phyloP scores from a whole-genome alignment of 2,797 vertebrate species.

The Zalophus californianus region DNA sequence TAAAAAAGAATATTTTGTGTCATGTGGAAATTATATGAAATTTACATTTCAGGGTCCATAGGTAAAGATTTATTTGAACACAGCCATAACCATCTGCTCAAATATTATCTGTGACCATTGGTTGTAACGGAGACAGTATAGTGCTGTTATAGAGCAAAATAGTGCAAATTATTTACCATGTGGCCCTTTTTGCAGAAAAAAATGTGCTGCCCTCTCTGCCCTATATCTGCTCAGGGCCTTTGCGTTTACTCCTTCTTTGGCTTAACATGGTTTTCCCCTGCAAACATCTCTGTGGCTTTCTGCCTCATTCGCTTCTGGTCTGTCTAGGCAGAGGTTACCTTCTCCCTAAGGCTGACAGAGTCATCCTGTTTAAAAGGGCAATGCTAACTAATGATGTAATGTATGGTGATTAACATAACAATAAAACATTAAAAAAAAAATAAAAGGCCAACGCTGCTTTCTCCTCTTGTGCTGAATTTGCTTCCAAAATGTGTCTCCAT shows the following conservation, averaged over 20 bases:
- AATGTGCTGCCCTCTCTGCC: neutral
- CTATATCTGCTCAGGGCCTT: neutral
- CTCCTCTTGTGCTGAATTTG: neutral
- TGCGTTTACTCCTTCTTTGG: neutral
- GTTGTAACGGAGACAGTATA: neutral
- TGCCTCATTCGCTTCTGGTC: neutral
- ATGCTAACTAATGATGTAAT: too few species aligned
- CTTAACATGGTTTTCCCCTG: neutral
- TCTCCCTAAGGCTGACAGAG: neutral
- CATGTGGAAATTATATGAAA: neutral
- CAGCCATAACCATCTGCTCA: neutral
- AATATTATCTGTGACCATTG: neutral
- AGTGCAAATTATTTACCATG: neutral
- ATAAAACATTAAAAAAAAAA: too few species aligned
- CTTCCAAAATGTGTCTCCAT: neutral
- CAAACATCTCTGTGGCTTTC: neutral
- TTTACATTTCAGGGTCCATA: neutral
- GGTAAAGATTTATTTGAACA: conserved; percentile 23
- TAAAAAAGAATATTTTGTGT: neutral
- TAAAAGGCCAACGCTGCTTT: neutral
- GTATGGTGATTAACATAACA: too few species aligned
- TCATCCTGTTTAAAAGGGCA: neutral
- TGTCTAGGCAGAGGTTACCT: neutral
- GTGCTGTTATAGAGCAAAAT: too few species aligned
- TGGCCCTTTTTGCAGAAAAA: neutral